These are phyloP conservation scores for Noctua janthe DNA, from an alignment of 2,888 invertebrate species.

Conservation along the genomic window DNA sequence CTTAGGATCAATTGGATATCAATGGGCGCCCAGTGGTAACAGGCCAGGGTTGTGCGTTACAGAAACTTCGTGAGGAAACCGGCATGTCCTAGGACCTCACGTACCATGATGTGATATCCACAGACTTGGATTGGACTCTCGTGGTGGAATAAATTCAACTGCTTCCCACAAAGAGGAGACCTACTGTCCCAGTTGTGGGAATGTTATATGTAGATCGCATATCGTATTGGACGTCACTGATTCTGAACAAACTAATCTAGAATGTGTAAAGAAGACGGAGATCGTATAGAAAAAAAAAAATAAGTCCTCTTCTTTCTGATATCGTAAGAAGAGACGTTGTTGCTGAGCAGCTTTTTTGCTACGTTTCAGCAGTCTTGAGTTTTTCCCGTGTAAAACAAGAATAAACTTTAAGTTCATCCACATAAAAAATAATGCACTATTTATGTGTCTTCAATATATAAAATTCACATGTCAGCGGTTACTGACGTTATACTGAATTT, in stretches of 20 bases:
- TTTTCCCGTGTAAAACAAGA: background rate
- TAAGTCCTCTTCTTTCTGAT: background rate
- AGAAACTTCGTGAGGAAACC: background rate
- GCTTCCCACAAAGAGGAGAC: background rate
- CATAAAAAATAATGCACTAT: constrained; percentile 17
- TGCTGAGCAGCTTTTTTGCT: background rate
- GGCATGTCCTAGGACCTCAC: background rate
- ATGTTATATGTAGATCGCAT: background rate
- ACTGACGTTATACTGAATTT: constrained; percentile 15
- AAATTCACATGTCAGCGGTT: constrained; percentile 15
- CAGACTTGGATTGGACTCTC: background rate
- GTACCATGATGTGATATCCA: background rate
- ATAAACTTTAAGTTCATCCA: background rate
- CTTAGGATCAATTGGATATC: background rate
- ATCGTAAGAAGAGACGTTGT: background rate
- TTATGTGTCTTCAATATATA: constrained; percentile 20
- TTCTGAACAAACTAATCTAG: background rate
- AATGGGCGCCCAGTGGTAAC: background rate
- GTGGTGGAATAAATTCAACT: background rate
- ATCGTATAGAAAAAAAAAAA: background rate
- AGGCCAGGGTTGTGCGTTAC: too few species aligned
- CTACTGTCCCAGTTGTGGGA: background rate
- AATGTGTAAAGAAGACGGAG: background rate
- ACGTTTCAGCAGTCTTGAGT: background rate
- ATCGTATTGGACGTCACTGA: background rate